These are phyloP conservation scores for zebrafish (Danio rerio) DNA, from an alignment of 2,113 vertebrate species.

Conservation along the genomic window GRCz12tu NC_133195.1:8599001-8599500, in stretches of 20 bases:
- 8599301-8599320: constrained; percentile 50
- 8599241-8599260: constrained; percentile 58
- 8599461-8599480: background rate
- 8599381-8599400: constrained; percentile 25
- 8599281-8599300: constrained; percentile 47
- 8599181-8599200: constrained; percentile 63
- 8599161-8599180: constrained; percentile 53
- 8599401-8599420: constrained; percentile 13
- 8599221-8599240: constrained; percentile 64
- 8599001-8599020: background rate
- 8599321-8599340: constrained; percentile 18
- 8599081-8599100: constrained; percentile 5
- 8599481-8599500: background rate
- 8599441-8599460: no score
- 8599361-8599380: background rate
- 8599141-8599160: constrained; percentile 51
- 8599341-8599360: background rate
- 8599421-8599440: constrained; percentile 7
- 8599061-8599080: constrained; percentile 7
- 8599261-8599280: constrained; percentile 57
- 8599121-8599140: constrained; percentile 5
- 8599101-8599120: no score
- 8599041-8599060: background rate
- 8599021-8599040: background rate
- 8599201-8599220: constrained; percentile 58